A percentile compares a stretch with the other conserved stretches of the same genome.
Evolutionary conservation across 2,797 vertebrate genomes (phyloP).

Genomic region (Danio albolineatus): DNA sequence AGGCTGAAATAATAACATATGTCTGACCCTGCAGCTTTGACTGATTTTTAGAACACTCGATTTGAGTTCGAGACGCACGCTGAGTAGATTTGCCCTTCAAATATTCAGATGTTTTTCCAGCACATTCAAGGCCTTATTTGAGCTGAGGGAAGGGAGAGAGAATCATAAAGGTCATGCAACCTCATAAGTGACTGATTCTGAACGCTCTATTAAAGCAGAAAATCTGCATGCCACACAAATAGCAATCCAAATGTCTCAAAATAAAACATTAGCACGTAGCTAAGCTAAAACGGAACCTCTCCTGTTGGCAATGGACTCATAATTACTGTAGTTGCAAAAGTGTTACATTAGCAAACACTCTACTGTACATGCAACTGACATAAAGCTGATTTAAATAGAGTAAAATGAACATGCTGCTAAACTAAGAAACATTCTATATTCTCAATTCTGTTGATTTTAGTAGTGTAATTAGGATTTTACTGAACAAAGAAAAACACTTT

Average conservation of each 20-base stretch:
- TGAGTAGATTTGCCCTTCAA: constrained; percentile 23
- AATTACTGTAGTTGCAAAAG: background rate
- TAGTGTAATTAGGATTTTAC: too few relatives aligned
- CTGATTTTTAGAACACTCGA: constrained; percentile 24
- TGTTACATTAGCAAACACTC: background rate
- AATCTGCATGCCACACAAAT: background rate
- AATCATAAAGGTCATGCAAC: background rate
- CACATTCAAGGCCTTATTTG: background rate
- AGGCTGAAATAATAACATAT: constrained; percentile 22
- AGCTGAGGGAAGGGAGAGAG: background rate
- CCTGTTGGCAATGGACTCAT: background rate
- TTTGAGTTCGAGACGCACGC: constrained; percentile 11
- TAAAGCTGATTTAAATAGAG: too few relatives aligned
- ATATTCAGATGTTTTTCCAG: constrained; percentile 22
- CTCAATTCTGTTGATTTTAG: too few relatives aligned
- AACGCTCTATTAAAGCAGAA: background rate
- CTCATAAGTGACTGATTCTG: background rate
- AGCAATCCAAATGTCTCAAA: background rate
- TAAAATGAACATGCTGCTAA: too few relatives aligned
- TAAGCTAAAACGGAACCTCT: background rate
- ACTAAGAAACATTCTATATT: too few relatives aligned
- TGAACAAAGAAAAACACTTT: too few relatives aligned
- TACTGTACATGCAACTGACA: too few relatives aligned
- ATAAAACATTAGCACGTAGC: background rate
- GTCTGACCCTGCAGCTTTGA: constrained; percentile 33